Conservation (phyloP, 2,888 invertebrate species). For the Agrypnus murinus region DNA sequence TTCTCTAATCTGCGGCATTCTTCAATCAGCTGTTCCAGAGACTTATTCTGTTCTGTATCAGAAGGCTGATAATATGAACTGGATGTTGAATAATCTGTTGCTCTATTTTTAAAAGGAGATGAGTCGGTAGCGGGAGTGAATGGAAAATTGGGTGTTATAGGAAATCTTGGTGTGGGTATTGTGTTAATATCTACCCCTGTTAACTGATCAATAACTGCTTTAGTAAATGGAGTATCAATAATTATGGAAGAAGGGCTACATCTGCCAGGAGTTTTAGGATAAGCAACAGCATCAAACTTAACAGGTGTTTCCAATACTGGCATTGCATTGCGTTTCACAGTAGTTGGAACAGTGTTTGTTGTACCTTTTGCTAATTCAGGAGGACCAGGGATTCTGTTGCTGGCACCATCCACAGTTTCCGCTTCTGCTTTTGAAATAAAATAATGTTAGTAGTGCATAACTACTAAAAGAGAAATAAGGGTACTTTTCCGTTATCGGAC, state of each 20-base stretch:
- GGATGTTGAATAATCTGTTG: constrained; percentile 69
- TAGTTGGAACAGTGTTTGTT: constrained; percentile 39
- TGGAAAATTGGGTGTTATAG: constrained; percentile 66
- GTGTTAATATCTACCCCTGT: constrained; percentile 62
- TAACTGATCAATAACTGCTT: constrained; percentile 66
- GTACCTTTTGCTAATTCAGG: constrained; percentile 47
- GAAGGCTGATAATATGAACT: constrained; percentile 70
- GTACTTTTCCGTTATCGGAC: too few relatives aligned
- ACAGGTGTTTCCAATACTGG: constrained; percentile 62
- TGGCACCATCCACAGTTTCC: background rate
- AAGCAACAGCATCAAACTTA: constrained; percentile 48
- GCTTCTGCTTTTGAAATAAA: too few relatives aligned
- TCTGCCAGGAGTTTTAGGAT: constrained; percentile 63
- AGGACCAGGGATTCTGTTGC: constrained; percentile 49
- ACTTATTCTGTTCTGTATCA: constrained; percentile 66
- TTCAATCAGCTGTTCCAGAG: constrained; percentile 64
- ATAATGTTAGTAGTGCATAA: background rate
- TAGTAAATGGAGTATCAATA: constrained; percentile 65
- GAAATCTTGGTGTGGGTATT: constrained; percentile 66
- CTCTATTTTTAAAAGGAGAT: constrained; percentile 59
- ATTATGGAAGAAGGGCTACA: constrained; percentile 47
- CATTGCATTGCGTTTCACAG: constrained; percentile 55
- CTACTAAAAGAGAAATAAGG: background rate
- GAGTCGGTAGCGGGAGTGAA: constrained; percentile 60
- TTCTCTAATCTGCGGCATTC: constrained; percentile 60